Evolutionary conservation across 2,113 vertebrate genomes (phyloP).

Genomic region (Alces alces): DNA sequence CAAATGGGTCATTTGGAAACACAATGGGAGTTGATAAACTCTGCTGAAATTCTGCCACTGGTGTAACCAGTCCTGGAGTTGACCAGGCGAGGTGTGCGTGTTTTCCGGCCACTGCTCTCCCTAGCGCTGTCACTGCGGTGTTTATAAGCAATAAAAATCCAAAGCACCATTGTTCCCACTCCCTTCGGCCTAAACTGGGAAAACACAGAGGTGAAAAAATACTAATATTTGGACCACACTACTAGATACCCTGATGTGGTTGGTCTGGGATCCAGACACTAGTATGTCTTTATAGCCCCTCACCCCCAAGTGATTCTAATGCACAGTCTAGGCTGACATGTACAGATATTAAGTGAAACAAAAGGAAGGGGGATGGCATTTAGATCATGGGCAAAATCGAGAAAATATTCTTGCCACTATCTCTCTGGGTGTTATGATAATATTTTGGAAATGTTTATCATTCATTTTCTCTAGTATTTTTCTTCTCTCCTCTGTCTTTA

Average conservation of each 20-base stretch:
- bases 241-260: not conserved
- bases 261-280: no score
- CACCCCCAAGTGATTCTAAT: not conserved
- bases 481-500: not conserved
- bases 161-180: no score
- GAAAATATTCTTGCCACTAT: not conserved
- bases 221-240: no score
- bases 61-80: accelerated
- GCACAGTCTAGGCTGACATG: no score
- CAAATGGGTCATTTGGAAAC: not conserved
- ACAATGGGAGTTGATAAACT: accelerated
- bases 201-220: not conserved
- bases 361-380: not conserved
- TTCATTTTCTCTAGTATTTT: not conserved
- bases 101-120: not conserved
- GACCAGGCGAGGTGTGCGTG: accelerated
- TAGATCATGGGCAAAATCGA: not conserved
- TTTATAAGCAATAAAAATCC: not conserved
- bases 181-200: not conserved
- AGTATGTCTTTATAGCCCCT: not conserved
- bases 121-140: accelerated
- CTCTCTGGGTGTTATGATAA: not conserved
- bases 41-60: not conserved
- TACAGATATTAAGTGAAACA: not conserved
- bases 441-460: not conserved